A percentile compares a stretch with the other conserved stretches of the same genome.
Conservation (phyloP, 1,140 invertebrate species). For the Scaptomyza hsui region DNA sequence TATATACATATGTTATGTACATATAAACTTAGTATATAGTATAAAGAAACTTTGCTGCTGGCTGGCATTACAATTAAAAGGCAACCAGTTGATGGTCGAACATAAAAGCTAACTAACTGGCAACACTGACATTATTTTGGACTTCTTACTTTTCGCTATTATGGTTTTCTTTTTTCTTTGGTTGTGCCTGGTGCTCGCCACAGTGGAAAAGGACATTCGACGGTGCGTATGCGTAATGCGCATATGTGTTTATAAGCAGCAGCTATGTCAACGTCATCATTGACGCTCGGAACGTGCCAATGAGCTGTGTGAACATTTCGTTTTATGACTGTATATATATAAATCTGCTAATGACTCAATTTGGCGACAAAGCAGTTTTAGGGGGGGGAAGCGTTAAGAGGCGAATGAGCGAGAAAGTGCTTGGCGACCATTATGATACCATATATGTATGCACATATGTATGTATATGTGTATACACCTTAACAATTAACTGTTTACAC, state of each 20-base stretch:
- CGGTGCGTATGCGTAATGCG: slow-evolving; percentile 42
- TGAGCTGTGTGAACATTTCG: slow-evolving; percentile 73
- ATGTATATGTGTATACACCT: slow-evolving; percentile 42
- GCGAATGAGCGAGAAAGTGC: background rate
- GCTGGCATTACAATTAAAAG: slow-evolving; percentile 12
- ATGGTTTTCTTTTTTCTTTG: background rate
- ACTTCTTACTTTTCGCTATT: slow-evolving; percentile 1
- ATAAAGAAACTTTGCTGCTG: background rate
- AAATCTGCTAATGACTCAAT: slow-evolving; percentile 77
- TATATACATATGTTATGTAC: too few relatives aligned
- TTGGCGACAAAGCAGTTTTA: slow-evolving; percentile 55
- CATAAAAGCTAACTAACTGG: slow-evolving; percentile 22
- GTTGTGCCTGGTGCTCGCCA: background rate
- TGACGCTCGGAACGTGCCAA: slow-evolving; percentile 68
- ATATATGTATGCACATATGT: slow-evolving; percentile 39
- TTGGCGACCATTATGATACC: slow-evolving; percentile 44
- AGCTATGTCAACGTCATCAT: slow-evolving; percentile 41
- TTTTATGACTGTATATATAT: slow-evolving; percentile 49
- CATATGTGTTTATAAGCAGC: slow-evolving; percentile 38
- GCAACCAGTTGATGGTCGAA: slow-evolving; percentile 17
- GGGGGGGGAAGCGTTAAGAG: background rate
- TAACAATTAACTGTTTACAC: slow-evolving; percentile 72
- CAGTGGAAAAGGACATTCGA: background rate
- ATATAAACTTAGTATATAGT: too few relatives aligned
- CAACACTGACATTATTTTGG: slow-evolving; percentile 7